These are phyloP conservation scores for Nephrotoma guestfalica DNA, from an alignment of 2,888 invertebrate genomes.

Conservation along the genomic window DNA sequence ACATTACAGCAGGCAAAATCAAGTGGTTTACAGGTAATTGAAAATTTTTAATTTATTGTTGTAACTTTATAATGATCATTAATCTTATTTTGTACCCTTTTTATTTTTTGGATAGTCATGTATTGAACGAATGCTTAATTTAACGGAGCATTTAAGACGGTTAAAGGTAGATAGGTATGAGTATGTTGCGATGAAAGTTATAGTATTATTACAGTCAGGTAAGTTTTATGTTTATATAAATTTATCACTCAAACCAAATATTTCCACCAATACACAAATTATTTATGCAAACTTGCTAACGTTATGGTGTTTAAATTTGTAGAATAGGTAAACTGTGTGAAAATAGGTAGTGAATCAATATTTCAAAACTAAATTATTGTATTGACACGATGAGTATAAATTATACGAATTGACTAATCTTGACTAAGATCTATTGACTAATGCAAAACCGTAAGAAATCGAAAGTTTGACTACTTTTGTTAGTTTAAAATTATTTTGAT, in stretches of 20 bases:
- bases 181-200: constrained; percentile 92
- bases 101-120: constrained; percentile 40
- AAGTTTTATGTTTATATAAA: constrained; percentile 21
- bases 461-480: no score
- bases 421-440: no score
- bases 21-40: constrained; percentile 35
- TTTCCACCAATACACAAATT: neutral
- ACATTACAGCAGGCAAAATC: constrained; percentile 30
- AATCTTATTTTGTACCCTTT: neutral
- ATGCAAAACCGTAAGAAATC: no score
- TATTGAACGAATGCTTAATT: constrained; percentile 87
- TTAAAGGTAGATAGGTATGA: constrained; percentile 88
- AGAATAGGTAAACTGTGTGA: no score
- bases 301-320: neutral
- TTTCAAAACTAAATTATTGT: no score
- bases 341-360: no score
- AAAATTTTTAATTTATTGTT: neutral
- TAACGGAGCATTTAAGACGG: constrained; percentile 81
- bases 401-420: no score
- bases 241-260: neutral
- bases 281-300: neutral
- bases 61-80: neutral
- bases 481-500: no score
- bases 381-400: no score
- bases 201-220: constrained; percentile 85